Percentiles rank a stretch among this genome's conserved stretches.
Evolutionary conservation across 2,113 vertebrate genomes (phyloP).

Genomic region (Meleagris gallopavo): DNA sequence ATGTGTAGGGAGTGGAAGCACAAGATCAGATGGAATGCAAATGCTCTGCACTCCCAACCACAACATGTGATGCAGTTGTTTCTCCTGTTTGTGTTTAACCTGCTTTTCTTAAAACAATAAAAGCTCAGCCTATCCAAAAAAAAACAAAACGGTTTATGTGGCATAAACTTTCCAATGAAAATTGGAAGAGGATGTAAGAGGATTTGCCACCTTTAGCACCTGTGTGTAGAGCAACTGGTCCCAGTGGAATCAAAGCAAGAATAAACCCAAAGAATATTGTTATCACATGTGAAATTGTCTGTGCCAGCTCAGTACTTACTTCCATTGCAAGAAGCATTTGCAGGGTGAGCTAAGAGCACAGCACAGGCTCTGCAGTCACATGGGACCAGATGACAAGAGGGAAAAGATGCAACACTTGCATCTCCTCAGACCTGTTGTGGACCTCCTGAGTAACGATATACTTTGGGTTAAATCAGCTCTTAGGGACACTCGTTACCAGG

Average conservation of each 20-base stretch:
- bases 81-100: background rate
- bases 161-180: background rate
- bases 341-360: background rate
- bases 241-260: background rate
- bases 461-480: background rate
- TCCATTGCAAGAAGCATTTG: background rate
- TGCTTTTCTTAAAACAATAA: background rate
- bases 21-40: background rate
- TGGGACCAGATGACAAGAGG: background rate
- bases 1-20: background rate
- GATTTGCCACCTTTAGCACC: background rate
- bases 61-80: background rate
- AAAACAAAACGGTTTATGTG: background rate
- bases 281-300: background rate
- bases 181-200: background rate
- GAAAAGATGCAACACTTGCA: background rate
- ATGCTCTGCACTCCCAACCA: background rate
- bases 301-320: background rate
- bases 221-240: background rate
- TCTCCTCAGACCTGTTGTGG: background rate
- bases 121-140: background rate
- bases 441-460: background rate
- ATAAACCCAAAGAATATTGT: background rate
- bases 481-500: background rate
- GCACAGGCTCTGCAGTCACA: background rate